phyloP scores from a whole-genome alignment of 2,888 invertebrate species.

The Chloroclysta siterata region DNA sequence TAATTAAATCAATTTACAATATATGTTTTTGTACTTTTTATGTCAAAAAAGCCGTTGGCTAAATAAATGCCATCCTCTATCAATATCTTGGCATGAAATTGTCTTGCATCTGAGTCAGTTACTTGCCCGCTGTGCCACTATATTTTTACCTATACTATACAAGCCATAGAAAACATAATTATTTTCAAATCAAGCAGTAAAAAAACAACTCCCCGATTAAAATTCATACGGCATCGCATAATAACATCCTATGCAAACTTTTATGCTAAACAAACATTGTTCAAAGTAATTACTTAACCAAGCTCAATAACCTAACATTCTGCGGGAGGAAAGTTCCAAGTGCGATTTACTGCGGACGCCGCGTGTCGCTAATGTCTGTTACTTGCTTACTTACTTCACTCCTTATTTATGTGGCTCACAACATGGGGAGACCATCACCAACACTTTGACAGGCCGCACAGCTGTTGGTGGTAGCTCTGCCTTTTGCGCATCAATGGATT shows the following conservation, averaged over 20 bases:
- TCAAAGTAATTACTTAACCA: conserved; percentile 47
- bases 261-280: conserved; percentile 32
- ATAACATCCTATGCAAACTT: conserved; percentile 27
- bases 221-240: conserved; percentile 22
- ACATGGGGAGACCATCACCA: conserved; percentile 29
- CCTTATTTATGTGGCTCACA: conserved; percentile 46
- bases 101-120: no score
- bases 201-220: conserved; percentile 23
- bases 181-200: background rate
- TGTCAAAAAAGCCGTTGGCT: no score
- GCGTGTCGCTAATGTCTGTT: conserved; percentile 52
- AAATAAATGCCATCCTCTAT: no score
- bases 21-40: no score
- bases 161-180: no score
- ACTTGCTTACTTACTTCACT: conserved; percentile 47
- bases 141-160: no score
- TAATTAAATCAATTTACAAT: background rate
- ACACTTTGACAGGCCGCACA: no score
- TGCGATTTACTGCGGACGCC: conserved; percentile 59
- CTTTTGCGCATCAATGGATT: no score
- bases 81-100: no score
- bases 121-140: no score
- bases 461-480: no score
- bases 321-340: conserved; percentile 50
- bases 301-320: conserved; percentile 46